phyloP scores from a whole-genome alignment of 2,113 vertebrate species.

The Mola mola region DNA sequence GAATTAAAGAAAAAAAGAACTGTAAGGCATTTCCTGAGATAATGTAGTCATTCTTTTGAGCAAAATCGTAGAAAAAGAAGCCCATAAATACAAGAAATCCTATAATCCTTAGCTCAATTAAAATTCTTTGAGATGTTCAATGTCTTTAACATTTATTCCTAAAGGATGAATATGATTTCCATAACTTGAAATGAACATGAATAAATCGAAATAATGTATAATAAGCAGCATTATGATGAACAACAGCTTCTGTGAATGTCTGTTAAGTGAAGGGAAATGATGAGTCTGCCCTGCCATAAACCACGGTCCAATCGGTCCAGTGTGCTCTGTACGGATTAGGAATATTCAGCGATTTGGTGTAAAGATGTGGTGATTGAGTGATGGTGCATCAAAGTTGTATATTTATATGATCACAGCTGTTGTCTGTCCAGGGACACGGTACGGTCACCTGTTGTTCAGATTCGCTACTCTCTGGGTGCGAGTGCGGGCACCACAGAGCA shows the following conservation, averaged over 20 bases:
- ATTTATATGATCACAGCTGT: slow-evolving; percentile 27
- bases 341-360: slow-evolving; percentile 50
- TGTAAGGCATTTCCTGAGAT: neutral
- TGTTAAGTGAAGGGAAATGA: too few species aligned
- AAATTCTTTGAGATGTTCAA: slow-evolving; percentile 3
- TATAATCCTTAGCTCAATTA: slow-evolving; percentile 5
- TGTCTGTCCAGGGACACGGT: slow-evolving; percentile 3
- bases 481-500: neutral
- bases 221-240: slow-evolving; percentile 3
- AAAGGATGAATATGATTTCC: slow-evolving; percentile 5
- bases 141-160: slow-evolving; percentile 11
- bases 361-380: slow-evolving; percentile 36
- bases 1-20: neutral
- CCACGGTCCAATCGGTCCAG: slow-evolving; percentile 37
- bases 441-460: slow-evolving; percentile 11
- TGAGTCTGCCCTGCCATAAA: slow-evolving; percentile 14
- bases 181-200: slow-evolving; percentile 18
- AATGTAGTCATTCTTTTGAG: neutral
- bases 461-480: slow-evolving; percentile 2
- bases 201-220: slow-evolving; percentile 1
- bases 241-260: too few species aligned
- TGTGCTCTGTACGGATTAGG: slow-evolving; percentile 36
- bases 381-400: too few species aligned
- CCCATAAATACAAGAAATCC: neutral
- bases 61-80: neutral